These are phyloP conservation scores for Luffia ferchaultella DNA, from an alignment of 2,888 invertebrate species.

Conservation along the genomic window DNA sequence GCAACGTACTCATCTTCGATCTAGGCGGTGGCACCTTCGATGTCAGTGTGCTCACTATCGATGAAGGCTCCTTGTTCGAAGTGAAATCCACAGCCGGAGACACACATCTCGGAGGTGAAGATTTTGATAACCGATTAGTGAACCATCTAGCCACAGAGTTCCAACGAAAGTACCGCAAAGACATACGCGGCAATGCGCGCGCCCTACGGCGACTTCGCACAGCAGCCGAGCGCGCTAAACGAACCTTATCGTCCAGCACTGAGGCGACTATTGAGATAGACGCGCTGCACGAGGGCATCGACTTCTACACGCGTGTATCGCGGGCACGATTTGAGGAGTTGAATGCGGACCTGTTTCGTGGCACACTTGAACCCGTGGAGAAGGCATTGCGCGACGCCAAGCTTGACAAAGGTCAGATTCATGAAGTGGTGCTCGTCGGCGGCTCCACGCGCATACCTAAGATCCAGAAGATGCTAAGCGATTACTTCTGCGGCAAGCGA, in stretches of 20 bases:
- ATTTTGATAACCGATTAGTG: constrained; percentile 67
- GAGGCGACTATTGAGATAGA: constrained; percentile 75
- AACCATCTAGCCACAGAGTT: constrained; percentile 68
- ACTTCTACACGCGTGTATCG: constrained; percentile 69
- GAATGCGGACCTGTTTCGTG: constrained; percentile 70
- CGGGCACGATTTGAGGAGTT: constrained; percentile 76
- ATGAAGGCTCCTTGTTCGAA: constrained; percentile 74
- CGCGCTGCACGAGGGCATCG: constrained; percentile 72
- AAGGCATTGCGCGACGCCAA: constrained; percentile 76
- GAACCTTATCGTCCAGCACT: constrained; percentile 73
- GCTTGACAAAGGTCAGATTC: constrained; percentile 72
- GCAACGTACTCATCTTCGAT: constrained; percentile 69
- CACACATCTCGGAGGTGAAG: constrained; percentile 75
- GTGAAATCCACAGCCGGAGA: constrained; percentile 81
- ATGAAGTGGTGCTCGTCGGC: constrained; percentile 79
- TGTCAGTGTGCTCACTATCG: constrained; percentile 79
- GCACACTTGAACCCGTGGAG: constrained; percentile 75
- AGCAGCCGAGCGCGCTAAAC: constrained; percentile 75
- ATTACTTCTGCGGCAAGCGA: constrained; percentile 72
- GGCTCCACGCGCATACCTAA: constrained; percentile 79
- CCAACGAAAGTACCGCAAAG: constrained; percentile 68
- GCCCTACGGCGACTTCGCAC: constrained; percentile 71
- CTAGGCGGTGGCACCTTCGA: constrained; percentile 72
- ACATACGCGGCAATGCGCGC: constrained; percentile 66
- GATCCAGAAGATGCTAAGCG: constrained; percentile 72